Evolutionary conservation across 2,797 vertebrate genomes (phyloP), one percentile per base, ranked within the genome.

Genomic region (Eulemur albifrons): DNA sequence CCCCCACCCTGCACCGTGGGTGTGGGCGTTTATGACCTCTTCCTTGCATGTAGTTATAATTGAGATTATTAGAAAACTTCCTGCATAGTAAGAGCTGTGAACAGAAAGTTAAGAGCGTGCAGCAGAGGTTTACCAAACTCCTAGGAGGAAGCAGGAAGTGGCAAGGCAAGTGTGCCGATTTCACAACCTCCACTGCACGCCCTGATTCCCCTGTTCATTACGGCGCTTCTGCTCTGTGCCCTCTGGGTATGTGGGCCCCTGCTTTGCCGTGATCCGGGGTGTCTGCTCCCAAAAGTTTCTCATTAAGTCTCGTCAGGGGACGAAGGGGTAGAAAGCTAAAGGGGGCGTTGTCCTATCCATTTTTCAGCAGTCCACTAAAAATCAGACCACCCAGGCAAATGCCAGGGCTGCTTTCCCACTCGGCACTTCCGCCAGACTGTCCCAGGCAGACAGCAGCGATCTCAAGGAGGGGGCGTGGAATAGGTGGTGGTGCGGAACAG

Each of bases 141-240:
- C 35, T 40, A 69, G 59, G 83, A 96, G 93, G 96, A 97, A 97
- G 83, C 79, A 96, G 95, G 93, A 97, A 97, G 48, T 61, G 54
- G 54, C 72, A 87, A 94, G 85, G 76, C 35, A 84, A 89, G 76
- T 61, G 52, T 90, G 61, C 4, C 5, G 5, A 45, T 95, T 97
- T 93, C 93, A 69, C 87, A 94, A 72, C 80, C 48, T 82, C 30
- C 25, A 0, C 13, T 7, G 57, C 90, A 92, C 88, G 75, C 63
- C 70, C 72, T 65, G 18, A 32, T 54, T 63, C 40, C 59, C 93
- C 72, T 93, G 23, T 87, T 80, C 65, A 63, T 70, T 87, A 20
- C 48, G 59, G 79, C 25, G 2, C 65, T 3, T 90, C 83, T 96
- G 63, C 90, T 75, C 13, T 59, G 73, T 61, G 7, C 65, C 67